Evolutionary conservation across 64 coral and sea anemone species (phyloP).

Genomic region (Montipora capricornis): DNA sequence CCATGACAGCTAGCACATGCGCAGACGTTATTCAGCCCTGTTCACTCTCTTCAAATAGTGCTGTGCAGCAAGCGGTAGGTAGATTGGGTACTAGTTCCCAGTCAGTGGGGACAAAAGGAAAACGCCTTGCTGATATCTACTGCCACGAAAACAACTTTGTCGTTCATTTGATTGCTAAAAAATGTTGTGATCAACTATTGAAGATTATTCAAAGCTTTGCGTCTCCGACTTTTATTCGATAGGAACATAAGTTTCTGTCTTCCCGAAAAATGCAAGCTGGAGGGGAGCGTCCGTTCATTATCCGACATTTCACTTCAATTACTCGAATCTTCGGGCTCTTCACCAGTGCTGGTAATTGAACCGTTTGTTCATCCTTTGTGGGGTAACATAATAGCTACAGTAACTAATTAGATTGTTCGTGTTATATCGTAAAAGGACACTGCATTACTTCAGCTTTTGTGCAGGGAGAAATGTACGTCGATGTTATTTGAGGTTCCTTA

Average conservation of each 20-base stretch:
- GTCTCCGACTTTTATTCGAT: background rate
- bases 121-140: conserved; percentile 38
- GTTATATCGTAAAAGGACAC: too few relatives aligned
- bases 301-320: conserved; percentile 57
- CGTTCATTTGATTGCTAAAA: background rate
- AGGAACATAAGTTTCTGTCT: background rate
- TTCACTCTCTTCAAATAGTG: too few relatives aligned
- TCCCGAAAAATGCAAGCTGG: background rate
- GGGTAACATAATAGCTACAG: too few relatives aligned
- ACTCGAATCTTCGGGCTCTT: conserved; percentile 40
- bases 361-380: background rate
- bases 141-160: conserved; percentile 50
- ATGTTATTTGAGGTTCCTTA: too few relatives aligned
- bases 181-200: background rate
- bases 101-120: background rate
- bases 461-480: too few relatives aligned
- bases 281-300: conserved; percentile 35
- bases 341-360: conserved; percentile 43
- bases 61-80: too few relatives aligned
- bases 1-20: too few relatives aligned
- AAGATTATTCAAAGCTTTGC: background rate
- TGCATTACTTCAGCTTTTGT: too few relatives aligned
- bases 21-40: too few relatives aligned
- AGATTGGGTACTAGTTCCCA: conserved; percentile 1
- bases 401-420: too few relatives aligned